phyloP scores from a whole-genome alignment of 2,888 invertebrate genomes.

The Patella pellucida region DNA sequence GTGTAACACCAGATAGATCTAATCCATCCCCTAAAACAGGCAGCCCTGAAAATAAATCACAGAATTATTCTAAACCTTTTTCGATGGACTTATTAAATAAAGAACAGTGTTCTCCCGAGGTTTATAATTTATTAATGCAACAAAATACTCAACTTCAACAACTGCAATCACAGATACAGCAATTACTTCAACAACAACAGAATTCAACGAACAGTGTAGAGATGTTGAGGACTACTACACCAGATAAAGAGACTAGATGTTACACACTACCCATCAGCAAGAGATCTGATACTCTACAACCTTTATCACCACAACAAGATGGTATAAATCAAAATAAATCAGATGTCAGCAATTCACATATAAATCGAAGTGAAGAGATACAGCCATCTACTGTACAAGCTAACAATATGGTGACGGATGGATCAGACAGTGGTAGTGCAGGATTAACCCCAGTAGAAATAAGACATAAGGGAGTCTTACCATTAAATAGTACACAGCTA shows the following conservation, averaged over 20 bases:
- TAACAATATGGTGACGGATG: background rate
- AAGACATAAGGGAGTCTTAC: constrained; percentile 46
- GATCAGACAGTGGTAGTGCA: constrained; percentile 14
- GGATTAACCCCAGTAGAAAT: constrained; percentile 50
- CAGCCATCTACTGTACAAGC: background rate
- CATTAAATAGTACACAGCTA: constrained; percentile 52
- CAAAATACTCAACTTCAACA: constrained; percentile 64
- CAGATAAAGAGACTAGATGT: constrained; percentile 11
- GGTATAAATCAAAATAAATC: background rate
- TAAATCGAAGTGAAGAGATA: background rate
- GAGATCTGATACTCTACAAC: constrained; percentile 48
- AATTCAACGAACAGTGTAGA: background rate
- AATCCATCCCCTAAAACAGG: constrained; percentile 30
- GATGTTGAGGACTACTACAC: constrained; percentile 5
- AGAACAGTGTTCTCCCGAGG: constrained; percentile 60
- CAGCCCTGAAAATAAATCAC: constrained; percentile 16
- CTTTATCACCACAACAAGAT: constrained; percentile 18
- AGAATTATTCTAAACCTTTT: background rate
- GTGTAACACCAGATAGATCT: constrained; percentile 57
- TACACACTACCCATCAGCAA: constrained; percentile 49
- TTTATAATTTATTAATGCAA: constrained; percentile 59
- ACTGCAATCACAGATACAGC: constrained; percentile 64
- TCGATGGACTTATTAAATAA: constrained; percentile 40
- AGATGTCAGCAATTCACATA: background rate
- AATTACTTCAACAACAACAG: constrained; percentile 47